These are phyloP conservation scores for Flabesymbios commensalis DNA, from an alignment of 2,888 invertebrate species.

Conservation along the genomic window DNA sequence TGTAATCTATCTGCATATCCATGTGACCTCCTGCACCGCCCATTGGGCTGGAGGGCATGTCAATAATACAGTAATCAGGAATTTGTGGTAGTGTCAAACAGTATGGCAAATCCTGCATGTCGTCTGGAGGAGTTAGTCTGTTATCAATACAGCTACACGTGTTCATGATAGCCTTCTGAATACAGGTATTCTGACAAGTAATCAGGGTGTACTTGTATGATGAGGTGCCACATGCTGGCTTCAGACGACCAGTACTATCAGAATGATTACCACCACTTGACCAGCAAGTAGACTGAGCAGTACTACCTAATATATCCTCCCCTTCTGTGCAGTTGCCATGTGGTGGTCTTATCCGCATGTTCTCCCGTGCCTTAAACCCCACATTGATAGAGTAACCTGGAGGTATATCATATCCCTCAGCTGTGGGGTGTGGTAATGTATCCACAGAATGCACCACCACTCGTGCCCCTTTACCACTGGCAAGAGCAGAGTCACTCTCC, in stretches of 20 bases:
- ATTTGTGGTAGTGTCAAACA: conserved; percentile 30
- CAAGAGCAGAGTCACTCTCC: conserved; percentile 34
- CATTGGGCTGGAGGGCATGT: too few relatives aligned
- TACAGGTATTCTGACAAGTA: conserved; percentile 38
- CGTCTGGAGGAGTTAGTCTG: conserved; percentile 17
- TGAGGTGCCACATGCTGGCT: neutral
- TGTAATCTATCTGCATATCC: too few relatives aligned
- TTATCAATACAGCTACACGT: conserved; percentile 36
- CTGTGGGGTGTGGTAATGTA: conserved; percentile 34
- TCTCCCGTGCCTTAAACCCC: conserved; percentile 37
- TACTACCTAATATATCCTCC: neutral
- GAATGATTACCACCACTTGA: too few relatives aligned
- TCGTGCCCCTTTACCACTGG: conserved; percentile 35
- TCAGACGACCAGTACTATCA: neutral
- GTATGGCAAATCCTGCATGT: conserved; percentile 19
- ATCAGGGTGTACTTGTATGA: conserved; percentile 35
- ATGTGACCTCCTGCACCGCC: too few relatives aligned
- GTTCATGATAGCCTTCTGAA: conserved; percentile 34
- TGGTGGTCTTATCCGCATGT: conserved; percentile 32
- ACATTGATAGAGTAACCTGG: conserved; percentile 36
- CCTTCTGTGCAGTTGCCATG: conserved; percentile 37
- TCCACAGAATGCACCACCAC: conserved; percentile 37
- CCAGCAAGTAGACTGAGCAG: too few relatives aligned
- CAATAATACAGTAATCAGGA: too few relatives aligned
- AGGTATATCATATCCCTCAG: conserved; percentile 36